Evolutionary conservation across 2,113 vertebrate species (phyloP).

Genomic region (Nycticorax nycticorax): DNA sequence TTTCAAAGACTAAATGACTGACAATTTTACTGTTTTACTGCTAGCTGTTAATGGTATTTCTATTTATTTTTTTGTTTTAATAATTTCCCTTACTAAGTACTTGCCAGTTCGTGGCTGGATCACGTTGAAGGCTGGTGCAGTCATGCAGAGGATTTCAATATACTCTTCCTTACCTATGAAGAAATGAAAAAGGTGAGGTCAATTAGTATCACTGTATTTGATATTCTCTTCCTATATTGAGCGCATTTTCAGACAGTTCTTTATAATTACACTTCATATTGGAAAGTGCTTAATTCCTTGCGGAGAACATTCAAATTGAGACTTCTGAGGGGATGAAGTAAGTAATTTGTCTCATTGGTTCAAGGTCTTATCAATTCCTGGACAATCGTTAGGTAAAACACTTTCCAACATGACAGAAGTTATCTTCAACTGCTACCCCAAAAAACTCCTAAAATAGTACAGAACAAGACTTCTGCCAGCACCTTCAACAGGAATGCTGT

Average conservation of each 20-base stretch:
- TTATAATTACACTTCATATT: not conserved
- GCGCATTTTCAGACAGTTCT: not conserved
- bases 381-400: not conserved
- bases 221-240: not conserved
- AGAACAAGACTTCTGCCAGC: not conserved
- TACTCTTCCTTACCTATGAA: constrained; percentile 76
- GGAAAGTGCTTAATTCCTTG: not conserved
- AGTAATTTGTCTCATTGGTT: not conserved
- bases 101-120: constrained; percentile 67
- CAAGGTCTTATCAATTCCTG: not conserved
- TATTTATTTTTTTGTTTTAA: not conserved
- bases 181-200: constrained; percentile 76
- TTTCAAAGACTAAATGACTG: not conserved
- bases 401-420: not conserved
- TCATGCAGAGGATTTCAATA: constrained; percentile 74
- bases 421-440: not conserved
- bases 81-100: not conserved
- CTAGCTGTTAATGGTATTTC: not conserved
- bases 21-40: not conserved
- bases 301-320: not conserved
- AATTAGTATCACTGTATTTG: not conserved
- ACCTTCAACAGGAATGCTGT: not conserved
- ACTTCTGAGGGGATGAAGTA: not conserved
- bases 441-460: not conserved
- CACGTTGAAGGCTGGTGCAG: constrained; percentile 71